These are phyloP conservation scores for Dissostichus mawsoni DNA, from an alignment of 2,113 vertebrate species.

Conservation along the genomic window DNA sequence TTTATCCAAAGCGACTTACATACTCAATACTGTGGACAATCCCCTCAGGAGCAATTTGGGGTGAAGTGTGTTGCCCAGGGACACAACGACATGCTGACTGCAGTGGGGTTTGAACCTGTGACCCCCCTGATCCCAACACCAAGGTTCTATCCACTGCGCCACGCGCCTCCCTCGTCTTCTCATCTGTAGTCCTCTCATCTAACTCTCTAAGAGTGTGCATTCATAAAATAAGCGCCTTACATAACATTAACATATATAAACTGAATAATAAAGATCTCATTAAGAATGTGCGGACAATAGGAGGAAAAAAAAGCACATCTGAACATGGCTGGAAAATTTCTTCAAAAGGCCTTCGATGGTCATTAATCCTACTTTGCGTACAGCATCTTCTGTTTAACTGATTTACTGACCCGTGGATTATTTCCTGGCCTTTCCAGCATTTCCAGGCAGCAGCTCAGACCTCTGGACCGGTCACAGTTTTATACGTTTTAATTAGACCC, in stretches of 20 bases:
- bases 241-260: neutral
- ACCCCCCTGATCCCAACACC: no score
- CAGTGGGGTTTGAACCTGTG: no score
- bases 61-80: no score
- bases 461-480: constrained; percentile 4
- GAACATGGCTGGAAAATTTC: neutral
- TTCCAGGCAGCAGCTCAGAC: neutral
- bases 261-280: neutral
- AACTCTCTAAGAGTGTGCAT: neutral
- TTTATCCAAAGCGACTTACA: no score
- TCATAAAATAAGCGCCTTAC: neutral
- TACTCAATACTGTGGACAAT: no score
- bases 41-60: no score
- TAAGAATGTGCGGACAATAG: neutral
- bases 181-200: no score
- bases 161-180: no score
- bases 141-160: no score
- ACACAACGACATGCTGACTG: no score
- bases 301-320: neutral
- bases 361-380: neutral
- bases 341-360: neutral
- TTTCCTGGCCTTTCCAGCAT: neutral
- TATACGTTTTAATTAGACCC: neutral
- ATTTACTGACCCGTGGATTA: neutral
- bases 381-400: neutral